Evolutionary conservation across 2,888 invertebrate genomes (phyloP).

Genomic region (Mesorhabditis sp.): DNA sequence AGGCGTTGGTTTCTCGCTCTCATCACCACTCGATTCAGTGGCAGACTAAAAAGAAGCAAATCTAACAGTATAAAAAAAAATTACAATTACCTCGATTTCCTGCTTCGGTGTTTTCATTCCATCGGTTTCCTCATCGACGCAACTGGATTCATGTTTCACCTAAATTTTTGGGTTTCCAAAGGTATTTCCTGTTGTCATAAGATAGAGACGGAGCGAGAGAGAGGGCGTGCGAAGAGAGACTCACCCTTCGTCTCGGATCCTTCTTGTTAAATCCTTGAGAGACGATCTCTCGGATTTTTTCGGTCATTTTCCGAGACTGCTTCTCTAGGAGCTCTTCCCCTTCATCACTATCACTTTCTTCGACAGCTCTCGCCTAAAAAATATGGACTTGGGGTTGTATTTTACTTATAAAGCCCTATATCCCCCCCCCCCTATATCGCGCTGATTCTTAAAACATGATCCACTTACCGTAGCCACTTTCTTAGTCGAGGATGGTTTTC

Average conservation of each 20-base stretch:
- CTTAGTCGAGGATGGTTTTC: background rate
- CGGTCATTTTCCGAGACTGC: background rate
- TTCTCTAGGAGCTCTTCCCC: slow-evolving; percentile 6
- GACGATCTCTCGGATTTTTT: slow-evolving; percentile 4
- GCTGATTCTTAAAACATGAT: background rate
- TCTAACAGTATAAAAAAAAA: background rate
- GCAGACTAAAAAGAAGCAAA: background rate
- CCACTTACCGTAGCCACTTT: background rate
- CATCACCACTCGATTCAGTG: slow-evolving; percentile 5
- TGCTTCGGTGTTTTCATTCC: background rate
- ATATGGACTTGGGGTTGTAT: background rate
- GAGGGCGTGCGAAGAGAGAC: background rate
- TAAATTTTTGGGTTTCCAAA: background rate
- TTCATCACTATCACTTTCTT: slow-evolving; percentile 1
- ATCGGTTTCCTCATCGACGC: background rate
- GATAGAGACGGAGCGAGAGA: no score
- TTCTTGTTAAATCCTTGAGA: background rate
- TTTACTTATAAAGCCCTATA: background rate
- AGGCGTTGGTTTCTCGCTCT: background rate
- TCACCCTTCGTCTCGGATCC: background rate
- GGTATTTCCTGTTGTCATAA: no score
- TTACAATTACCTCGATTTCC: background rate
- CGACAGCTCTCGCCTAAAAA: background rate
- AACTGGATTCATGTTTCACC: background rate
- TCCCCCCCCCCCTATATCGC: background rate